phyloP scores from a whole-genome alignment of 2,888 invertebrate genomes.

The Andrena haemorrhoa region DNA sequence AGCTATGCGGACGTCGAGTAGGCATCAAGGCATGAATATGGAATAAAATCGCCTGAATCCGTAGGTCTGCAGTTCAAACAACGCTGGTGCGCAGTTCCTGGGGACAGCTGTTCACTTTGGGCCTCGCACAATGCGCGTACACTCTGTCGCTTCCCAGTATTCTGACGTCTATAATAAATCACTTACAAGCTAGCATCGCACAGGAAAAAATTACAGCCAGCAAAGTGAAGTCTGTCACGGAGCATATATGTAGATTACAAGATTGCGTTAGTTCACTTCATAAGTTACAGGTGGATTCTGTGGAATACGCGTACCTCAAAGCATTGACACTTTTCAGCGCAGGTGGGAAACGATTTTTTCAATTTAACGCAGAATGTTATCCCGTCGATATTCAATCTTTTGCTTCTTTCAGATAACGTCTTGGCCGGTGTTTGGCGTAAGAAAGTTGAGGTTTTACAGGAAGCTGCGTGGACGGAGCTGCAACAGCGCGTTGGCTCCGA shows the following conservation, averaged over 20 bases:
- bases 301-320: conserved; percentile 95
- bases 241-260: conserved; percentile 93
- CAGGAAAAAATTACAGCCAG: conserved; percentile 92
- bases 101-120: conserved; percentile 96
- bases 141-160: conserved; percentile 92
- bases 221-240: conserved; percentile 91
- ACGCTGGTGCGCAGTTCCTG: conserved; percentile 94
- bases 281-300: conserved; percentile 91
- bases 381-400: neutral
- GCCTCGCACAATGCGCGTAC: conserved; percentile 94
- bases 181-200: conserved; percentile 91
- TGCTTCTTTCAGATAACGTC: conserved; percentile 78
- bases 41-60: conserved; percentile 70
- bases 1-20: too few species aligned
- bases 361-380: neutral
- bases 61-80: conserved; percentile 93
- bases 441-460: conserved; percentile 86
- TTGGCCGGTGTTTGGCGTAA: conserved; percentile 82
- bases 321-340: conserved; percentile 94
- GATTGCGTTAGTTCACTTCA: conserved; percentile 92
- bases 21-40: neutral
- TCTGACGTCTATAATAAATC: conserved; percentile 92
- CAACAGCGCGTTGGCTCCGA: conserved; percentile 86
- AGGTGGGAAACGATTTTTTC: conserved; percentile 85
- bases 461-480: conserved; percentile 86